Conservation (phyloP, 2,888 invertebrate species). For the Dryobota labecula region DNA sequence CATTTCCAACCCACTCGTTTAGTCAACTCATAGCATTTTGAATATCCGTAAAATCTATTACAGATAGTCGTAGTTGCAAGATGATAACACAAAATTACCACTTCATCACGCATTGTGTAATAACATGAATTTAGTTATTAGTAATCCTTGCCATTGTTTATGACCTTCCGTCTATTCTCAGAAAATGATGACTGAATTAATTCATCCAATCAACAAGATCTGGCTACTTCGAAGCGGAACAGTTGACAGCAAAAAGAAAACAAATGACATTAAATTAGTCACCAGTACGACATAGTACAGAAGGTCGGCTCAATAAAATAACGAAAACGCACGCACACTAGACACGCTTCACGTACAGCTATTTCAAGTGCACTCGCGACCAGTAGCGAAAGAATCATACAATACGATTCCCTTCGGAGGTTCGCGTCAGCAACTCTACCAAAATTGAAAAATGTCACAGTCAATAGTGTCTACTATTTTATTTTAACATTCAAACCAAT, state of each 20-base stretch:
- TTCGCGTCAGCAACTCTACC: no score
- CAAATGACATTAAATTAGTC: slow-evolving; percentile 42
- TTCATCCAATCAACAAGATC: slow-evolving; percentile 32
- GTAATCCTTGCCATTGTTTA: neutral
- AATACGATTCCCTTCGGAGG: no score
- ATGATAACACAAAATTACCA: no score
- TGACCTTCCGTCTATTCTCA: slow-evolving; percentile 35
- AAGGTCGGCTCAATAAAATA: neutral
- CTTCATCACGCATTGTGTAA: neutral
- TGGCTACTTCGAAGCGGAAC: slow-evolving; percentile 12
- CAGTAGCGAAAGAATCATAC: no score
- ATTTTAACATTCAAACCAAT: no score
- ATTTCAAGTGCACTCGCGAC: neutral
- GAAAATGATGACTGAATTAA: slow-evolving; percentile 36
- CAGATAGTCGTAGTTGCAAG: neutral
- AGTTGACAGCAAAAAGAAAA: slow-evolving; percentile 35
- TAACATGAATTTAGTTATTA: neutral
- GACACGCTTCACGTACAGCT: neutral
- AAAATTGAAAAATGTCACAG: no score
- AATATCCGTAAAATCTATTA: neutral
- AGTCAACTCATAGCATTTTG: no score
- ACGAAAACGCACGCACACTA: neutral
- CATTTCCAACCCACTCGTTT: no score
- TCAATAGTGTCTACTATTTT: no score
- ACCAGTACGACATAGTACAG: neutral